These are phyloP conservation scores for Podabrus alpinus DNA, from an alignment of 2,888 invertebrate genomes.

Conservation along the genomic window DNA sequence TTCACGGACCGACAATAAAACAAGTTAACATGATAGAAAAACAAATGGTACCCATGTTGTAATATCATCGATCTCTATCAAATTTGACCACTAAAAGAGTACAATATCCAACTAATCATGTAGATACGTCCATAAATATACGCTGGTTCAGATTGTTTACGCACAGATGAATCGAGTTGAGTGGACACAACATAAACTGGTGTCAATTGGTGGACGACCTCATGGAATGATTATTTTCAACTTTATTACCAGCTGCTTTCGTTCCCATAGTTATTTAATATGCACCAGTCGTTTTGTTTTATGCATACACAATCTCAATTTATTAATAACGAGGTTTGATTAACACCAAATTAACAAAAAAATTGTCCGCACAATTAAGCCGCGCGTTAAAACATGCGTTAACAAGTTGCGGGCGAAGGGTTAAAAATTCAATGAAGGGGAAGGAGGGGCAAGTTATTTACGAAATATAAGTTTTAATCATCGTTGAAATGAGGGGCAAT, in stretches of 20 bases:
- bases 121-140: constrained; percentile 26
- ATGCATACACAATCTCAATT: neutral
- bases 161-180: constrained; percentile 26
- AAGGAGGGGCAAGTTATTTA: neutral
- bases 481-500: neutral
- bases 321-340: neutral
- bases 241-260: constrained; percentile 23
- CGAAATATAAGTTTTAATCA: neutral
- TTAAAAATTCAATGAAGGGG: neutral
- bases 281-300: neutral
- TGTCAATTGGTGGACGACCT: constrained; percentile 35
- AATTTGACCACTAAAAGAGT: neutral
- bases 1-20: neutral
- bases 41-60: neutral
- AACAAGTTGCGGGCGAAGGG: neutral
- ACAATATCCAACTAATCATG: constrained; percentile 24
- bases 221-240: constrained; percentile 23
- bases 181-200: constrained; percentile 32
- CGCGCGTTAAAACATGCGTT: neutral
- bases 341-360: neutral
- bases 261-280: constrained; percentile 19
- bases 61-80: neutral
- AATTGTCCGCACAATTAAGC: neutral
- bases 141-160: constrained; percentile 28
- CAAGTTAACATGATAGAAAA: neutral